Percentiles rank a stretch among this genome's conserved stretches.
Evolutionary conservation across 2,888 invertebrate species (phyloP).

Genomic region (Neria commutata): DNA sequence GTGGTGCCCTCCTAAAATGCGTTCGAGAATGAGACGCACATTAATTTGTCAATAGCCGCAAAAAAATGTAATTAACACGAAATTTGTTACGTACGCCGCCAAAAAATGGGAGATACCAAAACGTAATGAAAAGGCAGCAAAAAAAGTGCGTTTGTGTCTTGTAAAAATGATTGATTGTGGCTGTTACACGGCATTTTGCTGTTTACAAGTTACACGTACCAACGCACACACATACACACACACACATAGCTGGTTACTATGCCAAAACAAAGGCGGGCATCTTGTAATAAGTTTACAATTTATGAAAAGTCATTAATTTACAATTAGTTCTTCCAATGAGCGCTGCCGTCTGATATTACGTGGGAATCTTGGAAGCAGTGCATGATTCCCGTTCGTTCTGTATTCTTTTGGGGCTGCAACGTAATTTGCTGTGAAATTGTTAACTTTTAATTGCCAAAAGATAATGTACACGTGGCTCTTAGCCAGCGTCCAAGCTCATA

Average conservation of each 20-base stretch:
- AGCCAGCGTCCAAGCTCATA: too few species aligned
- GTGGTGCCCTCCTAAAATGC: too few species aligned
- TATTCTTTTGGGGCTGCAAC: neutral
- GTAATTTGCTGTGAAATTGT: neutral
- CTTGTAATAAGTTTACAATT: neutral
- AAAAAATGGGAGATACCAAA: neutral
- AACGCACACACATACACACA: too few species aligned
- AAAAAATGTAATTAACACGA: slow-evolving; percentile 42
- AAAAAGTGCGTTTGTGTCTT: slow-evolving; percentile 21
- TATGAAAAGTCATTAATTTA: slow-evolving; percentile 47
- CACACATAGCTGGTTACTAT: too few species aligned
- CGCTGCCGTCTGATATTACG: neutral
- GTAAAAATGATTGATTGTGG: slow-evolving; percentile 47
- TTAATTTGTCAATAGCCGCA: neutral
- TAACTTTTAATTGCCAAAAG: neutral
- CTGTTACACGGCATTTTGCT: slow-evolving; percentile 11
- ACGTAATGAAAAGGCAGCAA: neutral
- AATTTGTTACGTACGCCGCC: neutral
- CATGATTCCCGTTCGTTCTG: neutral
- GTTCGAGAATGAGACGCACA: neutral
- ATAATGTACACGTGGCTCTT: too few species aligned
- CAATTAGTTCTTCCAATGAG: slow-evolving; percentile 41
- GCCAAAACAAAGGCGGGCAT: slow-evolving; percentile 39
- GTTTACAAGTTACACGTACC: neutral
- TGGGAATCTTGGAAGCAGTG: neutral